Evolutionary conservation across 2,113 vertebrate genomes (phyloP), one percentile per base, ranked within the genome.

Genomic region (Stictonetta naevosa): DNA sequence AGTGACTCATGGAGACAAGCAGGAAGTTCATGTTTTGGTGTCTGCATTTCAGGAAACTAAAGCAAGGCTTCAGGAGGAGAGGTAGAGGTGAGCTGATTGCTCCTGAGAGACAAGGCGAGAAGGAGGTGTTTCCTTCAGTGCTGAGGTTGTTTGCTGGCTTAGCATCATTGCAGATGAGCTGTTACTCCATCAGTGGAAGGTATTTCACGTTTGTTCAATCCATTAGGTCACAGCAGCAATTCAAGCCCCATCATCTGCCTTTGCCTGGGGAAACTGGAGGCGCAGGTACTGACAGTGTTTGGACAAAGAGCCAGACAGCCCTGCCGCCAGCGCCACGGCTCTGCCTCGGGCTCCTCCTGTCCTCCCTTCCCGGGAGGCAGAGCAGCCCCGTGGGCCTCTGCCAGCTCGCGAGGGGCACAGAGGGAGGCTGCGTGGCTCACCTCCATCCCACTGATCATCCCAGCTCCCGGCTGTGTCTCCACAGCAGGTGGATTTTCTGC

Each of bases 401-500:
- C 33, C 4, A 10, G 29, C 64, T 52, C 60, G 38, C 18, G 34
- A 7, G 38, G 0, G 11, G 63, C 44, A 3, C 0, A 74, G 38
- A 76, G 34, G 40, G n/a, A 29, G 28, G 0, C 48, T 53, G 67
- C 11, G 9, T 12, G 8, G 22, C 53, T 73, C 48, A 3, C 21
- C 33, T 52, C 42, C 0, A 0, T n/a, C 25, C 63, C 13, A 2
- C 3, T 10, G n/a, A 62, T 44, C 26, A 2, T 20, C 12, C 23
- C 0, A 2, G 25, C 29, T 60, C 33, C 58, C 60, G 53, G 7
- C 22, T 44, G 18, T 40, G 13, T 46, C 38, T 71, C 38, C 13
- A 42, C 34, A 69, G 85, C 59, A 78, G 40, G 38, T 46, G 46
- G 55, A n/a, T 69, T 58, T 77, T 44, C 40, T 58, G 20, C 13